Conservation (phyloP, 2,888 invertebrate species). For the Eupeodes latifasciatus region DNA sequence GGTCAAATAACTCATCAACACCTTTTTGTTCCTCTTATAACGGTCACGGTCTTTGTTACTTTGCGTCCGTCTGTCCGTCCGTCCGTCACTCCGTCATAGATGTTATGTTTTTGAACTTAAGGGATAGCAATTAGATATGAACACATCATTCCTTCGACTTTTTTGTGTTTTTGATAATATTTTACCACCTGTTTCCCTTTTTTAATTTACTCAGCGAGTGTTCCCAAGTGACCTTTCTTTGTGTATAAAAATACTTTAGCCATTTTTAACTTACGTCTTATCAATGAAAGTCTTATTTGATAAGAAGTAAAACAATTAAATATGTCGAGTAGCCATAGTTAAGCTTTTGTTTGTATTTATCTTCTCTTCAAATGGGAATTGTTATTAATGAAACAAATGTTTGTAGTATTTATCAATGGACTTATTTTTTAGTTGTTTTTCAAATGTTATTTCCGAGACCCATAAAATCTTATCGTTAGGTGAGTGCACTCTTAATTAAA, state of each 20-base stretch:
- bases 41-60: background rate
- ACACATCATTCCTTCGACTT: background rate
- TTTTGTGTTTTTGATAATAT: background rate
- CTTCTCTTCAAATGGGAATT: background rate
- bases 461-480: background rate
- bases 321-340: background rate
- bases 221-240: background rate
- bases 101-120: background rate
- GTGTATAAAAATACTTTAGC: no score
- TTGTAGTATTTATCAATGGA: conserved; percentile 14
- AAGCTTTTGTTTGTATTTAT: background rate
- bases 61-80: background rate
- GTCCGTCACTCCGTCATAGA: background rate
- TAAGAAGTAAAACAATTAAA: background rate
- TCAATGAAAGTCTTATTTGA: background rate
- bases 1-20: conserved; percentile 4
- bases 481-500: conserved; percentile 7
- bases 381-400: background rate
- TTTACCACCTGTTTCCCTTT: background rate
- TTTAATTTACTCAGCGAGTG: background rate
- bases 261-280: background rate
- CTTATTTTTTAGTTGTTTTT: background rate
- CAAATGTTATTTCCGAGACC: background rate
- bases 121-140: background rate
- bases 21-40: background rate